Conservation (phyloP, 2,888 invertebrate species). For the Lysandra bellargus region DNA sequence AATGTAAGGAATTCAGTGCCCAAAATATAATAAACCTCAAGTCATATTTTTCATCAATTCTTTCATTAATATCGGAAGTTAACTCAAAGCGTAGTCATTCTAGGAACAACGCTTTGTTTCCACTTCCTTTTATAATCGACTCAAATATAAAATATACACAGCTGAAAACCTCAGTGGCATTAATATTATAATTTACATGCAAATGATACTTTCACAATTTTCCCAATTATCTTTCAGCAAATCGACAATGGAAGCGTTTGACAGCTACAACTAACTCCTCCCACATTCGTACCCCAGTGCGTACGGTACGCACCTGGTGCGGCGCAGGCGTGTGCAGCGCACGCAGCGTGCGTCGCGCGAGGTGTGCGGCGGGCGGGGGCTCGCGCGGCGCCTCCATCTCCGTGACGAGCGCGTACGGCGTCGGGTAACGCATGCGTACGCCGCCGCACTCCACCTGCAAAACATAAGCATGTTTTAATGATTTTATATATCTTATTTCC, state of each 20-base stretch:
- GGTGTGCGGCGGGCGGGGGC: slow-evolving; percentile 50
- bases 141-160: neutral
- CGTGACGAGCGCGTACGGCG: slow-evolving; percentile 95
- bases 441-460: slow-evolving; percentile 87
- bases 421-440: slow-evolving; percentile 96
- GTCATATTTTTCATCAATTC: slow-evolving; percentile 34
- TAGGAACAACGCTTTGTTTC: slow-evolving; percentile 55
- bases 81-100: slow-evolving; percentile 49
- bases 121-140: slow-evolving; percentile 46
- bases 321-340: slow-evolving; percentile 61
- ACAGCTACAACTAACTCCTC: neutral
- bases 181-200: no score
- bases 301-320: slow-evolving; percentile 47
- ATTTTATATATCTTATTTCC: no score
- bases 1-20: slow-evolving; percentile 17
- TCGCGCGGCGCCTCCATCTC: slow-evolving; percentile 86
- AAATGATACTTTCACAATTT: no score
- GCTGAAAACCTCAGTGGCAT: no score
- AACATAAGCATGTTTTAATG: neutral
- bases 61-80: slow-evolving; percentile 52
- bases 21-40: slow-evolving; percentile 24
- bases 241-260: neutral
- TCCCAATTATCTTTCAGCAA: no score
- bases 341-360: slow-evolving; percentile 49
- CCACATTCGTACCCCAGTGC: slow-evolving; percentile 21